Percentiles rank a stretch among this genome's conserved stretches.
Evolutionary conservation across 2,113 vertebrate species (phyloP).

Genomic region (Phaethornis superciliosus): DNA sequence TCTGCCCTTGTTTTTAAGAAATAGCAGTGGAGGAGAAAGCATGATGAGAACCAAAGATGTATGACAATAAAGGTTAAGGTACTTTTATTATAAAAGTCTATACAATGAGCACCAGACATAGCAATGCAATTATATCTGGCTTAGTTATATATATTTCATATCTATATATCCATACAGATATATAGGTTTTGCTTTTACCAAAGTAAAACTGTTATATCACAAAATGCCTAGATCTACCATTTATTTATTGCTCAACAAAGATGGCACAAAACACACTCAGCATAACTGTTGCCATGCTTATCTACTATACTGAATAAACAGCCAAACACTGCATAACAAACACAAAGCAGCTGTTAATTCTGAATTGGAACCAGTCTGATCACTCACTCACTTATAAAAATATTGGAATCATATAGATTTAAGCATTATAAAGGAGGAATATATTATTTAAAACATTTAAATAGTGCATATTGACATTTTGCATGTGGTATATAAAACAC

Average conservation of each 20-base stretch:
- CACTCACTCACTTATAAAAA: constrained; percentile 85
- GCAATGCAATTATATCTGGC: constrained; percentile 78
- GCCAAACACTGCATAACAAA: constrained; percentile 82
- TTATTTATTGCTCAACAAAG: constrained; percentile 90
- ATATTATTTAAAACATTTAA: constrained; percentile 87
- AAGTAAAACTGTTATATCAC: constrained; percentile 79
- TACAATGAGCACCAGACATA: constrained; percentile 81
- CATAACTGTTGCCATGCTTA: constrained; percentile 84
- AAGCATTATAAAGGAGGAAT: constrained; percentile 88
- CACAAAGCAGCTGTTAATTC: constrained; percentile 81
- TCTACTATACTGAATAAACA: constrained; percentile 80
- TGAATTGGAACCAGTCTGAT: constrained; percentile 80
- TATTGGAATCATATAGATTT: constrained; percentile 86
- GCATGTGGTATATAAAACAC: constrained; percentile 85
- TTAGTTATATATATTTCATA: constrained; percentile 79
- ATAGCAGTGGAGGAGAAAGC: not conserved
- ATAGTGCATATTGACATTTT: constrained; percentile 84
- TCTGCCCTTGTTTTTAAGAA: not conserved
- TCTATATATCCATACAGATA: constrained; percentile 75
- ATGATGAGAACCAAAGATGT: constrained; percentile 51
- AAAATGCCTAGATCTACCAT: constrained; percentile 79
- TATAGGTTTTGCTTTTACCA: constrained; percentile 77
- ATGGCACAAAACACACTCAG: constrained; percentile 87
- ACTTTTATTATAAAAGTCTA: constrained; percentile 86
- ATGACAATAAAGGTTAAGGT: constrained; percentile 77